Conservation (phyloP, 64 coral and sea anemone genomes). For the Exaiptasia diaphana region DNA sequence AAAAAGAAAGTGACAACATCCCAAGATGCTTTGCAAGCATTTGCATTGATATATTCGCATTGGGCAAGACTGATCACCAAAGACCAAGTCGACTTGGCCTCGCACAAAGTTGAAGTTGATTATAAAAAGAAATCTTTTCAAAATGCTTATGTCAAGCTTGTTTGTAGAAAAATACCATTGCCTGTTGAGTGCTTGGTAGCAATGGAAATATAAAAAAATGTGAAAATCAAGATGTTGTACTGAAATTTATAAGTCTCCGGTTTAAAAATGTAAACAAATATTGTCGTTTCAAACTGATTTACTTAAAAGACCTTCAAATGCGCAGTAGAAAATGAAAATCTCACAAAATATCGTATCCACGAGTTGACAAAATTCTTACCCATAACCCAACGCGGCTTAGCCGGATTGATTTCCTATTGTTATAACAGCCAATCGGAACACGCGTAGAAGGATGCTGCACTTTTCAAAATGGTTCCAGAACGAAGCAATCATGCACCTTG, state of each 20-base stretch:
- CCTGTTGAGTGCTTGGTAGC: constrained; percentile 22
- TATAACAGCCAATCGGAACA: constrained; percentile 32
- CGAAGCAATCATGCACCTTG: too few species aligned
- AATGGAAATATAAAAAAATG: not conserved
- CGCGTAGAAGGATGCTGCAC: not conserved
- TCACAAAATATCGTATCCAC: too few species aligned
- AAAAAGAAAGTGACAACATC: not conserved
- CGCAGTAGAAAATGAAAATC: too few species aligned
- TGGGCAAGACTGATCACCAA: not conserved
- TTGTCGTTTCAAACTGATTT: too few species aligned
- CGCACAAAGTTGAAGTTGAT: not conserved
- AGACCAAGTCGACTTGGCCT: constrained; percentile 6
- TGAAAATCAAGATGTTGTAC: too few species aligned
- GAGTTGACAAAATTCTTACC: too few species aligned
- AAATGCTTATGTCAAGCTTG: not conserved
- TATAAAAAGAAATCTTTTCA: not conserved
- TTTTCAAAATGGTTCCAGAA: constrained; percentile 56
- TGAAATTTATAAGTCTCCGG: too few species aligned
- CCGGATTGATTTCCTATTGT: not conserved
- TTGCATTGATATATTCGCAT: not conserved
- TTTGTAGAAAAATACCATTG: constrained; percentile 1
- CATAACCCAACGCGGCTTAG: not conserved
- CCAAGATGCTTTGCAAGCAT: constrained; percentile 1
- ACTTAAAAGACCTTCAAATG: too few species aligned
- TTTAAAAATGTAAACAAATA: too few species aligned